A percentile compares a stretch with the other conserved stretches of the same genome.
Evolutionary conservation across 1,140 invertebrate species (phyloP).

Genomic region (Apis cerana): DNA sequence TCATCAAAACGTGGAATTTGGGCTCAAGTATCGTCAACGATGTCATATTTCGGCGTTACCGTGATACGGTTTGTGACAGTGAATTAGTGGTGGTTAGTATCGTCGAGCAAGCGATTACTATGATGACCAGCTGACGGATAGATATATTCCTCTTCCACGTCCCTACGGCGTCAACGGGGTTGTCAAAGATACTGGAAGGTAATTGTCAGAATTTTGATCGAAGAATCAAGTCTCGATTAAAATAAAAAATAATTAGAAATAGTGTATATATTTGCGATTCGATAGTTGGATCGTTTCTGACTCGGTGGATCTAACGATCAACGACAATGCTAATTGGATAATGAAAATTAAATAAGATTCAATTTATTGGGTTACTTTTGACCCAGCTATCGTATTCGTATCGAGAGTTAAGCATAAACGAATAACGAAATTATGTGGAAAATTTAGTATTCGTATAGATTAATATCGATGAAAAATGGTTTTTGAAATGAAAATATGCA

Average conservation of each 20-base stretch:
- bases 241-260: no score
- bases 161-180: constrained; percentile 54
- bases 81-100: constrained; percentile 47
- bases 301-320: no score
- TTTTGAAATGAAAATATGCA: neutral
- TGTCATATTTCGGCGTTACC: constrained; percentile 40
- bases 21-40: constrained; percentile 8
- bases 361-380: no score
- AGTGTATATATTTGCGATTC: no score
- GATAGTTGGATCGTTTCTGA: no score
- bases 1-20: neutral
- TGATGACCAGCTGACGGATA: constrained; percentile 72
- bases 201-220: neutral
- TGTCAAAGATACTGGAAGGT: constrained; percentile 66
- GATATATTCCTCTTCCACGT: constrained; percentile 41
- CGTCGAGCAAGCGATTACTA: constrained; percentile 51
- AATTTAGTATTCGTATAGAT: neutral
- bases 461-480: neutral
- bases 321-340: no score
- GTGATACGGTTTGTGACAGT: constrained; percentile 50
- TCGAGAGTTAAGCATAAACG: no score
- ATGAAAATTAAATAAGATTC: no score
- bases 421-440: no score
- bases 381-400: no score
- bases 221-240: neutral